Evolutionary conservation across 2,797 vertebrate genomes (phyloP), one percentile per base, ranked within the genome.

Genomic region (Erethizon dorsatum): DNA sequence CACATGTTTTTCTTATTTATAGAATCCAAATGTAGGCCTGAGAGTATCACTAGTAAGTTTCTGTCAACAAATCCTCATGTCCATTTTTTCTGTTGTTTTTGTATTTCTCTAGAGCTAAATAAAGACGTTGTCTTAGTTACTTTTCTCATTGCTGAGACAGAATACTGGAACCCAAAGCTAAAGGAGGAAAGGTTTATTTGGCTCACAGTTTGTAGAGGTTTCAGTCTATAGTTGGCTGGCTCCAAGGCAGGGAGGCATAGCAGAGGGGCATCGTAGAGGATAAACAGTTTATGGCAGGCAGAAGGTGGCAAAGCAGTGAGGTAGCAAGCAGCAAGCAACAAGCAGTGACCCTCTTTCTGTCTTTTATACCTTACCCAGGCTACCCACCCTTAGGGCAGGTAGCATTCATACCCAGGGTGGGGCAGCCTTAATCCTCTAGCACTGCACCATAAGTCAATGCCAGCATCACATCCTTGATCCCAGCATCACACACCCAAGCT

Each of bases 81-180:
- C n/a, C 26, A 73, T 1, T 24, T 33, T 67, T 94, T 96, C 67
- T 61, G 94, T 82, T 90, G 50, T 95, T 88, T 79, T 95, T 91
- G 41, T 80, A 63, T 88, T 93, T 93, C 83, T 96, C 77, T 63
- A 79, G 63, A 89, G 45, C 91, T 78, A 91, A 89, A 82, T 95
- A 83, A 95, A 92, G 26, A 77, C 50, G 26, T 17, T 77, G 26
- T 31, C 13, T 77, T 47, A 50, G 73, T 50, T 77, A 28, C 11
- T 77, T 47, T 77, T 28, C 24, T 77, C 13, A 8, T 17, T 77
- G 45, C 13, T 50, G 45, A 77, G 73, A 31, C 45, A 77, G 47
- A 50, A 31, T 77, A 17, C 13, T 77, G 73, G 26, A 6, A 31
- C 73, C 41, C 73, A 31, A 50, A 77, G 45, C 17, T 50, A 77